Percentiles rank a stretch among this genome's conserved stretches.
Conservation (phyloP, 2,113 vertebrate genomes). For the Potamarius usumacintae region DNA sequence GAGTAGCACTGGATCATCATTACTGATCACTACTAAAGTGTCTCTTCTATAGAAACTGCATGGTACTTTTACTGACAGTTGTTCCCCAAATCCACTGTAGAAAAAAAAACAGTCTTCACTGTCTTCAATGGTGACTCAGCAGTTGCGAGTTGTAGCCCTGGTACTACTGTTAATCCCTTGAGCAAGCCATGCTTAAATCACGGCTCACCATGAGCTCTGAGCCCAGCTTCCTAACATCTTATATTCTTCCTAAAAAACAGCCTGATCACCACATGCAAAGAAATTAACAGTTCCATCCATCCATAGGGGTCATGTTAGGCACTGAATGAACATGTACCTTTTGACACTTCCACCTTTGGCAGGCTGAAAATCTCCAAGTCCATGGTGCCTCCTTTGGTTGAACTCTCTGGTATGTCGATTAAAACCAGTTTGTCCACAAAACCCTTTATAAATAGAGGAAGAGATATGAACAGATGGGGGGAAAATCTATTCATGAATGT, state of each 20-base stretch:
- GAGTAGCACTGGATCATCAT: not conserved
- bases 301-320: not conserved
- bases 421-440: constrained; percentile 86
- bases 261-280: not conserved
- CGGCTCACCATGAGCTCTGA: not conserved
- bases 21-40: not conserved
- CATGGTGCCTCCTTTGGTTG: constrained; percentile 83
- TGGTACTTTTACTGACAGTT: not conserved
- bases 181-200: not conserved
- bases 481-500: not conserved
- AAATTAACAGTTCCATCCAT: not conserved
- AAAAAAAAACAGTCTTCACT: not conserved
- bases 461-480: not conserved
- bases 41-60: not conserved
- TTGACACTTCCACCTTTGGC: constrained; percentile 87
- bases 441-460: constrained; percentile 66
- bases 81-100: not conserved
- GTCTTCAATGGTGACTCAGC: not conserved
- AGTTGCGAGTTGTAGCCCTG: not conserved
- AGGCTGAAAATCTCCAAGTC: constrained; percentile 90
- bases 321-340: constrained; percentile 71
- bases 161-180: not conserved
- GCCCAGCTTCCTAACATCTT: not conserved
- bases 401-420: constrained; percentile 82
- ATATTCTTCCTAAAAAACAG: not conserved